phyloP scores from a whole-genome alignment of 2,113 vertebrate species.

The Ictidomys tridecemlineatus region DNA sequence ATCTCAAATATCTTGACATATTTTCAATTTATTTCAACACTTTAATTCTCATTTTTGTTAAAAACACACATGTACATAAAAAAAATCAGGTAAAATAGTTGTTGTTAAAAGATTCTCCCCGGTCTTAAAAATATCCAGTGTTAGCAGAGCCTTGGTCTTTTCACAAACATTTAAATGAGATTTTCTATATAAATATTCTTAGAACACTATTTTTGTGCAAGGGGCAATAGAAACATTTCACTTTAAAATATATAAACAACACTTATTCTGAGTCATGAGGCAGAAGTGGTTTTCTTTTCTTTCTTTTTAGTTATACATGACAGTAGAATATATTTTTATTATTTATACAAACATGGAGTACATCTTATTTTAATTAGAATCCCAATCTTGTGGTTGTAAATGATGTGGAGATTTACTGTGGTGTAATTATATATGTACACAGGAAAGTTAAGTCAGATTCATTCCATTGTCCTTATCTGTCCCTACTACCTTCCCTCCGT shows the following conservation, averaged over 20 bases:
- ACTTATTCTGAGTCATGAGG: background rate
- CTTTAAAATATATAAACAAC: background rate
- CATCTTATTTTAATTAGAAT: too few species aligned
- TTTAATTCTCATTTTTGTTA: background rate
- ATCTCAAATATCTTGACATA: background rate
- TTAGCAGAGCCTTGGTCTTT: background rate
- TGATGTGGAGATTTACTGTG: too few species aligned
- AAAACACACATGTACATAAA: background rate
- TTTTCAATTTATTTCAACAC: background rate
- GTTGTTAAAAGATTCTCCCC: background rate
- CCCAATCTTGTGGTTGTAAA: too few species aligned
- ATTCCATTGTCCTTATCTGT: too few species aligned
- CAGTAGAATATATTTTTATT: too few species aligned
- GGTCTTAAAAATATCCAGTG: background rate
- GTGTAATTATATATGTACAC: too few species aligned
- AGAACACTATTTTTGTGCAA: background rate
- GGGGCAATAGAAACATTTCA: background rate
- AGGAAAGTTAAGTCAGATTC: too few species aligned
- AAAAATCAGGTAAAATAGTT: background rate
- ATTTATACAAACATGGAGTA: too few species aligned
- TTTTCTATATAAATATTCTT: background rate
- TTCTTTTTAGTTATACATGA: too few species aligned
- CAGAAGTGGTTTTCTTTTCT: background rate
- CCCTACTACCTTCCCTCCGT: too few species aligned
- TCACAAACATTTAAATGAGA: background rate